Evolutionary conservation across 2,888 invertebrate genomes (phyloP), one percentile per base, ranked within the genome.

Genomic region (Drosophila mayaguana): DNA sequence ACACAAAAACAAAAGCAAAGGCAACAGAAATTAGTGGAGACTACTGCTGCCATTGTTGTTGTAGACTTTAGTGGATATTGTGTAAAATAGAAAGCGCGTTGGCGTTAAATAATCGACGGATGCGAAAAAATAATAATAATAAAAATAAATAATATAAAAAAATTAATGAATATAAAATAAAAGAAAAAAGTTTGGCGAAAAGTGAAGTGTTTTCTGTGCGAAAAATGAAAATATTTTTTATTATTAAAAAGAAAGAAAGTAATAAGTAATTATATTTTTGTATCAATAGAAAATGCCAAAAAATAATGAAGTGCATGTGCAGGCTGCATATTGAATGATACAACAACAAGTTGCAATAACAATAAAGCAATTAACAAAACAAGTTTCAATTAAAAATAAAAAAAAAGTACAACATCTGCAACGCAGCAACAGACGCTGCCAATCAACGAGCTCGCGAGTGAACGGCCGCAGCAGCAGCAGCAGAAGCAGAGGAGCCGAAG

Each of bases 1-100:
- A 56, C 34, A 36, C 25, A 63, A 70, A 60, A 53, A 53, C 46
- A 64, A 78, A 64, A 63, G 46, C 55, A 63, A 61, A 46, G 50
- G 43, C 32, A 60, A 59, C 34, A 67, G 36, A 48, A 63, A 70
- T 43, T 60, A 55, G 72, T 65, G 64, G 46, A 70, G 61, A 75
- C 63, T 62, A 55, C 46, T 18, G 53, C 57, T 43, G 70, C 38
- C 38, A 48, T 62, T 80, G 59, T 72, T 78, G 51, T 72, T 78
- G 76, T 63, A 56, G 55, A 65, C 46, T 66, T 72, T 28, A 43
- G 43, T 56, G 56, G 9, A 34, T 20, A 45, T 43, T 43, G 83
- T 83, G 74, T 63, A 70, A 83, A 78, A 63, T 71, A 86, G 68
- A 70, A 84, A 89, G 81, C 80, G 80, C 76, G 80, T 81, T 76